Conservation (phyloP, 2,797 vertebrate species). For the Pangasius krempfi region DNA sequence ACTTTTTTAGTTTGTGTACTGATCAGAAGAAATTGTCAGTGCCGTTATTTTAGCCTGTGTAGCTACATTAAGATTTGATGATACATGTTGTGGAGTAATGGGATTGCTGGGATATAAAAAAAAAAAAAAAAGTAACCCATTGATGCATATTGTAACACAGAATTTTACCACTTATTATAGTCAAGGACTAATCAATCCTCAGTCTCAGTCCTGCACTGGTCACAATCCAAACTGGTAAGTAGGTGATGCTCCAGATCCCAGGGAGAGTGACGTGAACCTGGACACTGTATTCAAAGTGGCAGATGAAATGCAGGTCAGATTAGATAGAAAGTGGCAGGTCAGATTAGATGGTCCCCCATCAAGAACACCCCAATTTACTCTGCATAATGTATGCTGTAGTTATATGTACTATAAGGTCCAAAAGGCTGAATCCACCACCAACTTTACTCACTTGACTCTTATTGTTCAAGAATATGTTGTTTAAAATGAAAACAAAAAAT, state of each 20-base stretch:
- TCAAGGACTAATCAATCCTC: constrained; percentile 66
- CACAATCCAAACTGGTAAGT: constrained; percentile 56
- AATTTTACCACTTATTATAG: constrained; percentile 57
- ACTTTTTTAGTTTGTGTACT: background rate
- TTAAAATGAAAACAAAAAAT: background rate
- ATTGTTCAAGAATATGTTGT: background rate
- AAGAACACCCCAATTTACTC: background rate
- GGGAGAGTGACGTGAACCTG: constrained; percentile 71
- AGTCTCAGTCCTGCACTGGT: constrained; percentile 3
- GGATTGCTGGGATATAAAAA: background rate
- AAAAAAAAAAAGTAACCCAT: background rate
- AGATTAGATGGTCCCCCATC: background rate
- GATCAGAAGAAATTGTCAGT: background rate
- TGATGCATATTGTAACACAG: background rate
- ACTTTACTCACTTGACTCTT: background rate
- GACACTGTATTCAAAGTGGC: constrained; percentile 79
- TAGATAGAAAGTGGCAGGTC: background rate
- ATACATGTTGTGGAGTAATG: background rate
- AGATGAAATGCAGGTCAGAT: constrained; percentile 71
- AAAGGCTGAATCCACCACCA: background rate
- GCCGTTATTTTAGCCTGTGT: background rate
- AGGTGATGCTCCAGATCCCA: constrained; percentile 65
- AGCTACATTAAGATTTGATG: background rate
- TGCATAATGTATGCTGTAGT: background rate
- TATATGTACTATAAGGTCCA: background rate